phyloP scores from a whole-genome alignment of 2,113 vertebrate genomes.

The Microtus montanus region DNA sequence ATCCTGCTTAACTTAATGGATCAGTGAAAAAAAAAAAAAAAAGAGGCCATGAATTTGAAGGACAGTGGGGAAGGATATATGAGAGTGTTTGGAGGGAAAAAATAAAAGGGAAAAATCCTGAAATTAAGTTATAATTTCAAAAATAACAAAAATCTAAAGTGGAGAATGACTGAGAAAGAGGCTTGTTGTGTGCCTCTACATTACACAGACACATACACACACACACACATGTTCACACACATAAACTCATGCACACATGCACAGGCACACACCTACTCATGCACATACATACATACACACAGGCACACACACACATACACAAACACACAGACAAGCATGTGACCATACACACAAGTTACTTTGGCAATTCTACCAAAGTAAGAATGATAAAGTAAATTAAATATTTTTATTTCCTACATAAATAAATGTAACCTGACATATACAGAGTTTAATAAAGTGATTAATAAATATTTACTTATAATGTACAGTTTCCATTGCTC shows the following conservation, averaged over 20 bases:
- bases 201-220: background rate
- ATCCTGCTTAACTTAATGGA: background rate
- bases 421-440: background rate
- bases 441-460: background rate
- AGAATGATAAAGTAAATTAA: background rate
- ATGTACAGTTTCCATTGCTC: background rate
- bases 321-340: background rate
- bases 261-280: background rate
- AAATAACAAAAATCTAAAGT: background rate
- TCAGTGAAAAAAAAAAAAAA: background rate
- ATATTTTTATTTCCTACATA: background rate
- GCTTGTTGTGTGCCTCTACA: background rate
- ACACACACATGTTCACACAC: no score
- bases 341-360: no score
- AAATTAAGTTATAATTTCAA: background rate
- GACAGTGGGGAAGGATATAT: background rate
- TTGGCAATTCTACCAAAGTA: background rate
- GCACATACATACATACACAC: no score
- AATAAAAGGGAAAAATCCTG: background rate
- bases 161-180: background rate
- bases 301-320: background rate
- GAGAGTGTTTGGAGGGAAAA: background rate
- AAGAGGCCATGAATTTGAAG: background rate
- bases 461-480: background rate
- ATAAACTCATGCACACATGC: background rate